Evolutionary conservation across 2,797 vertebrate species (phyloP).

Genomic region (Crenichthys baileyi): DNA sequence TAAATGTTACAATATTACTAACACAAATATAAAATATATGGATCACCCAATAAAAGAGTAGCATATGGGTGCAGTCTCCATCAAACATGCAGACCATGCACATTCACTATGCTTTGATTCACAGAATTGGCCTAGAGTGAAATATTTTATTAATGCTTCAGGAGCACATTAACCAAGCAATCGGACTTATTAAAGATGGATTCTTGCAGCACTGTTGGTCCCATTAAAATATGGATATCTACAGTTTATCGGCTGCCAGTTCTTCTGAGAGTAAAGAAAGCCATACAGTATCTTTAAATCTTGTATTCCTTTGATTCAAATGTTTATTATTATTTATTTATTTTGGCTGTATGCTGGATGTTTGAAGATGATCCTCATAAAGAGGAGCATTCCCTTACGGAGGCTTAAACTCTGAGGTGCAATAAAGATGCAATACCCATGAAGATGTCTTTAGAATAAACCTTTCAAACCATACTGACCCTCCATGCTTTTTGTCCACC

Average conservation of each 20-base stretch:
- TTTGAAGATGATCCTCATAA: neutral
- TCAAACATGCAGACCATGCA: conserved; percentile 16
- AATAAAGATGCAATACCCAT: neutral
- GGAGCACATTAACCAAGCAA: conserved; percentile 30
- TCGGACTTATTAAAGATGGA: conserved; percentile 50
- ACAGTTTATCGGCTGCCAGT: neutral
- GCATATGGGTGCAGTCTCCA: conserved; percentile 9
- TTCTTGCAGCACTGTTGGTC: conserved; percentile 43
- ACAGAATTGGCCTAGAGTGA: conserved; percentile 32
- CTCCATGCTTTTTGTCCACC: neutral
- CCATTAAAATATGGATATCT: conserved; percentile 19
- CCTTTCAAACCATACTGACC: neutral
- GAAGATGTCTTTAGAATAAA: neutral
- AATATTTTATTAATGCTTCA: conserved; percentile 57
- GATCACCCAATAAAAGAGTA: neutral
- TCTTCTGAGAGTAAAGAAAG: conserved; percentile 24
- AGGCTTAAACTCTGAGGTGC: neutral
- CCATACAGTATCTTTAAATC: neutral
- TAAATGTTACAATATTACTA: neutral
- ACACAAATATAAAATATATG: neutral
- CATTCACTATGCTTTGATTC: conserved; percentile 16
- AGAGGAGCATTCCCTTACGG: neutral
- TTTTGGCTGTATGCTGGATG: neutral
- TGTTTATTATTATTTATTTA: neutral
- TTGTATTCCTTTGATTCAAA: conserved; percentile 17